Evolutionary conservation across 2,797 vertebrate species (phyloP).

Genomic region (Kryptolebias ocellatus): DNA sequence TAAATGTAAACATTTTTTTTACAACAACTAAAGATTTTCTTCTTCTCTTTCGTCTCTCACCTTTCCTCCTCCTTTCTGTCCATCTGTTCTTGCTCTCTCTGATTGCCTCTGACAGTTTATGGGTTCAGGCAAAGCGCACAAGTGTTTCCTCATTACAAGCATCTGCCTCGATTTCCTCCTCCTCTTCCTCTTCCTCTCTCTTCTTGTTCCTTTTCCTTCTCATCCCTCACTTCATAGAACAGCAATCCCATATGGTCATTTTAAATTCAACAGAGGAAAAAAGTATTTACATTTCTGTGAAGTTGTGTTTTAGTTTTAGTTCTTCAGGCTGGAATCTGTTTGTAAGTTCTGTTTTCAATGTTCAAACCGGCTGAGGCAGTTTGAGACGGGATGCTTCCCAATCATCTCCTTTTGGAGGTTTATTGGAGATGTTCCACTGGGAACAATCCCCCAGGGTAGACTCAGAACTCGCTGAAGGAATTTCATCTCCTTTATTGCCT

Average conservation of each 20-base stretch:
- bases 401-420: too few species aligned
- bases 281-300: slow-evolving; percentile 69
- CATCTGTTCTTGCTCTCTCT: slow-evolving; percentile 43
- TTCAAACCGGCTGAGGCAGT: too few species aligned
- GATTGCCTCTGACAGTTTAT: slow-evolving; percentile 72
- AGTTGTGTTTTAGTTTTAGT: neutral
- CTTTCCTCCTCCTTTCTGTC: slow-evolving; percentile 14
- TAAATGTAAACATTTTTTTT: neutral
- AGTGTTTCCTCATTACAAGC: slow-evolving; percentile 73
- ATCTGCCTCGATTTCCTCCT: slow-evolving; percentile 68
- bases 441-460: too few species aligned
- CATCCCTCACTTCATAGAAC: slow-evolving; percentile 46
- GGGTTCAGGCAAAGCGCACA: slow-evolving; percentile 57
- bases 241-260: slow-evolving; percentile 79
- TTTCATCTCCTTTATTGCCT: too few species aligned
- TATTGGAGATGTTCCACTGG: too few species aligned
- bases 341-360: neutral
- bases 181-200: slow-evolving; percentile 13
- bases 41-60: neutral
- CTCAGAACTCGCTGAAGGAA: too few species aligned
- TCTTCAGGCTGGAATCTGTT: neutral
- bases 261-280: slow-evolving; percentile 79
- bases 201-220: slow-evolving; percentile 35
- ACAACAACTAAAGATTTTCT: neutral
- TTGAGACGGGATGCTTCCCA: too few species aligned